Evolutionary conservation across 2,113 vertebrate species (phyloP).

Genomic region (Gorsachius goisagi): DNA sequence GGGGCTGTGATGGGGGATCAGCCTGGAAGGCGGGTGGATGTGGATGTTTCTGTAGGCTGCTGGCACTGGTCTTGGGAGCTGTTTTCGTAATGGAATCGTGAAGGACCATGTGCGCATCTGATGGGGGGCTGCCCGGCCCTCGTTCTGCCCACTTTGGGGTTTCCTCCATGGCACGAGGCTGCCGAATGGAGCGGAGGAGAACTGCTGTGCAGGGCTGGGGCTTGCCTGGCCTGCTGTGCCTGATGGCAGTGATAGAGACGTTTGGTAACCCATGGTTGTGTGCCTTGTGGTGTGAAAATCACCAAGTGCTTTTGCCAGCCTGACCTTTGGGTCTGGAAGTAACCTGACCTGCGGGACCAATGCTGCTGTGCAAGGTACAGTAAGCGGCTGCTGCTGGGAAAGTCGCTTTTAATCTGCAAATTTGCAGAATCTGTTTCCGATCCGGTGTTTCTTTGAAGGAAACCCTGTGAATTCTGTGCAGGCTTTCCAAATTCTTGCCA

Average conservation of each 20-base stretch:
- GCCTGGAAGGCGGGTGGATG: neutral
- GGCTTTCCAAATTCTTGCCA: neutral
- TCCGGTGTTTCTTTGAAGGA: neutral
- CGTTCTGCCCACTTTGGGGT: fast-evolving
- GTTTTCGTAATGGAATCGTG: neutral
- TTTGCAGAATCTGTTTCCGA: neutral
- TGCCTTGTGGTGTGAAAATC: neutral
- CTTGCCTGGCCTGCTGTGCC: fast-evolving
- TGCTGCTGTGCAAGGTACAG: neutral
- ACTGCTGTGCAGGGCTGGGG: neutral
- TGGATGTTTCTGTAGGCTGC: no score
- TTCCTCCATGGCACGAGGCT: neutral
- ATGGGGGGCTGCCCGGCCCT: neutral
- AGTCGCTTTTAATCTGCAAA: neutral
- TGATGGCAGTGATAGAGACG: fast-evolving
- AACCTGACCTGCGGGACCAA: neutral
- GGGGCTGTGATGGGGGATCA: neutral
- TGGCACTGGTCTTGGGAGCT: neutral
- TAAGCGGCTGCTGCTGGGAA: neutral
- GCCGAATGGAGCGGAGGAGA: neutral
- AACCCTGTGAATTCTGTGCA: neutral
- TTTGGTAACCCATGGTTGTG: fast-evolving
- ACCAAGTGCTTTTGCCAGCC: neutral
- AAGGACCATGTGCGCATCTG: fast-evolving
- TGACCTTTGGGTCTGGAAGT: neutral